These are phyloP conservation scores for Microplitis demolitor DNA, from an alignment of 1,140 invertebrate genomes.

Conservation along the genomic window DNA sequence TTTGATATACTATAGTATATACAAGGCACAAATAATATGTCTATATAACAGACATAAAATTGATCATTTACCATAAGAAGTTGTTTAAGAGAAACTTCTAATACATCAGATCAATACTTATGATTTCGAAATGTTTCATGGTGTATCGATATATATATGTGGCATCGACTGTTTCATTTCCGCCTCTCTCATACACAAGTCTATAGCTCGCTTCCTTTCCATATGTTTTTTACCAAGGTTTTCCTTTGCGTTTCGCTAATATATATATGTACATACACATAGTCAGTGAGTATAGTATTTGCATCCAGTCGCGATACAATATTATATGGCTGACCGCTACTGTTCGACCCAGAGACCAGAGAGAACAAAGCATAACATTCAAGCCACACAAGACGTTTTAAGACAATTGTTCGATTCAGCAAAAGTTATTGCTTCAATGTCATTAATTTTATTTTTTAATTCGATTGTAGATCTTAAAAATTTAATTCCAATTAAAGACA, in stretches of 20 bases:
- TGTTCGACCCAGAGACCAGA: neutral
- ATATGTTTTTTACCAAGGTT: neutral
- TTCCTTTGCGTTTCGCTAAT: too few relatives aligned
- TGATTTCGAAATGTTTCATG: neutral
- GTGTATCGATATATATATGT: neutral
- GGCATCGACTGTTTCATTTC: neutral
- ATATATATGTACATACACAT: too few relatives aligned
- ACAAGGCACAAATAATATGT: too few relatives aligned
- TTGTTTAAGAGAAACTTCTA: neutral
- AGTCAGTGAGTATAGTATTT: neutral
- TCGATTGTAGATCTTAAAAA: too few relatives aligned
- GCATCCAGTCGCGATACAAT: neutral
- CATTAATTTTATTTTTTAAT: neutral
- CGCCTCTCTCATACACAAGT: neutral
- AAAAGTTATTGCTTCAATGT: neutral
- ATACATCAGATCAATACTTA: neutral
- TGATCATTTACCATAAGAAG: too few relatives aligned
- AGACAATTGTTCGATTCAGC: neutral
- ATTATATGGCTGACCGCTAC: neutral
- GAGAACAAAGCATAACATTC: neutral
- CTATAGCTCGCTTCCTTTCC: neutral
- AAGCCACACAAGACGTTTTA: neutral
- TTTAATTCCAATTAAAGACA: too few relatives aligned
- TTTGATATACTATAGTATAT: too few relatives aligned
- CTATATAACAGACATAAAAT: too few relatives aligned